Base-by-base conservation (phyloP, 1,140 invertebrate species). In the Drosophila mauritiana region DNA sequence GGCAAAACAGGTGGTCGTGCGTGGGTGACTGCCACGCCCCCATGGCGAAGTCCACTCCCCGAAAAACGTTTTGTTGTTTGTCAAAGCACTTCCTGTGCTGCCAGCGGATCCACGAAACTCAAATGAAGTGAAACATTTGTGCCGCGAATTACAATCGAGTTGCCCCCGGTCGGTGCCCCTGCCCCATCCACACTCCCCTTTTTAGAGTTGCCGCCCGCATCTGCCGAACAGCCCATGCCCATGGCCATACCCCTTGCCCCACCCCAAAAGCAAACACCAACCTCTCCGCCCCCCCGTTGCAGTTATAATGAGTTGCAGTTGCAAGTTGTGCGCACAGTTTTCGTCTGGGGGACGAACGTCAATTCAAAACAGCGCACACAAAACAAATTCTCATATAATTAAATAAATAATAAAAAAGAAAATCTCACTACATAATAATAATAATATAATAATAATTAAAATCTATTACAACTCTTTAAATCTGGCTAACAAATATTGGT, bases 61-160 rank as follows among this genome's bases (percentile, higher is more conserved):
- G 56, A 34, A 68, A 52, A 48, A 2, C 45, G 46, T 58, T 70
- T 77, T 77, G 74, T 76, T 55, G 58, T 77, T 78, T 70, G 68
- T 72, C 51, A 78, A 78, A 73, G 82, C 74, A 90, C 86, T 90
- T 89, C 85, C 85, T 89, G 80, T 78, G 42, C 39, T 34, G 54
- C 31, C 77, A 56, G 61, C 73, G 55, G 55, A 67, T 55, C 70
- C 73, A 84, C 77, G 77, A 84, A 89, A 89, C 76, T 84, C 85
- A 80, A 89, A 89, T 89, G 84, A 89, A 89, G 84, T 80, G 80
- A 89, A 89, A 78, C 84, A 85, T 84, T 89, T 89, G 84, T 89
- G 84, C 80, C 56, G 84, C 84, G 84, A 89, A 89, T 89, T 80
- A 89, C 77, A 89, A 89, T 78, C 56, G 76, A 77, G 52, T 70